Evolutionary conservation across 2,888 invertebrate species (phyloP), one percentile per base, ranked within the genome.

Genomic region (Mythimna pallens): DNA sequence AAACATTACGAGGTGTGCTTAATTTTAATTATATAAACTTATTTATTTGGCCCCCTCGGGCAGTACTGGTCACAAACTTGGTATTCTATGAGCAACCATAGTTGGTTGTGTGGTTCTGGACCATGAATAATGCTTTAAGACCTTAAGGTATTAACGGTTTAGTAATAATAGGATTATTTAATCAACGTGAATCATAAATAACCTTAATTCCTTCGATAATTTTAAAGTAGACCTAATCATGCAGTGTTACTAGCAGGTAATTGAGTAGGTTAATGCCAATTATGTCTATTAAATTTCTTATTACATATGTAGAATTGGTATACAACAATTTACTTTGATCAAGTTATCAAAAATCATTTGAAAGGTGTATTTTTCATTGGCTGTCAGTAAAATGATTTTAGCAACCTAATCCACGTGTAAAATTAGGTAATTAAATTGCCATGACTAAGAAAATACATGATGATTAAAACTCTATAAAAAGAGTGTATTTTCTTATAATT

Each of bases 131-230:
- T 74, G 57, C 14, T 25, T 12, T 61, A 73, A 57, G n/a, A 34
- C 50, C 7, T 4, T 66, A 68, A 52, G 22, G 17, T 2, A 6
- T 64, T 61, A 34, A 69, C 65, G 47, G 40, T 72, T 75, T 43
- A 54, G 22, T 82, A 65, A 78, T 76, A 66, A 70, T 50, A 55
- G 43, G 22, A 61, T 68, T 52, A 63, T 77, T 77, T 80, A 70
- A 75, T 71, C 61, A 63, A 47, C 65, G 55, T 79, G 72, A 81
- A 59, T 77, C 72, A 73, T 67, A 40, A n/a, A 58, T 54, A 25
- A 47, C 3, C 71, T 71, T 36, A 25, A 58, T 6, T 30, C 4
- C 17, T 58, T n/a, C 9, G n/a, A 30, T 3, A 30, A 30, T 25
- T 25, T 25, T 25, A 25, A 25, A 25, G 25, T 25, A 25, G 25